Evolutionary conservation across 2,888 invertebrate species (phyloP).

Genomic region (Rhopalosiphum nymphaeae): DNA sequence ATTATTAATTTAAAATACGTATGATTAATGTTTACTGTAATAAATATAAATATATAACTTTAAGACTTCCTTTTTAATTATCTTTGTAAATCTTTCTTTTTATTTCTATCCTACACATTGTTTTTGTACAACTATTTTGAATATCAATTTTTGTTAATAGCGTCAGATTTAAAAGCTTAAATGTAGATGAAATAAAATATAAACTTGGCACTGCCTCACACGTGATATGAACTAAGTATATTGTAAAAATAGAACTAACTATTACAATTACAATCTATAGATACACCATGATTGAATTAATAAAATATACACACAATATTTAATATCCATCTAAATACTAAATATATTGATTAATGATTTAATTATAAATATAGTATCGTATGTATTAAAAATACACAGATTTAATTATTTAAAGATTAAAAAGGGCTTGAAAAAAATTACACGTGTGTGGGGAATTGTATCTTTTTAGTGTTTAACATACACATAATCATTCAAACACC

Average conservation of each 20-base stretch:
- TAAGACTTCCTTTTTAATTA: neutral
- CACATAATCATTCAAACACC: neutral
- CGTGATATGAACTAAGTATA: slow-evolving; percentile 40
- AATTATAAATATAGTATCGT: neutral
- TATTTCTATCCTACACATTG: neutral
- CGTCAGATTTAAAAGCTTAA: slow-evolving; percentile 38
- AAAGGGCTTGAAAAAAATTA: neutral
- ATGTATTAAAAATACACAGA: neutral
- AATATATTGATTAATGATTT: neutral
- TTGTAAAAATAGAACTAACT: slow-evolving; percentile 59
- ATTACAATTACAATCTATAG: slow-evolving; percentile 54
- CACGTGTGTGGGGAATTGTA: neutral
- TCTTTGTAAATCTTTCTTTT: neutral
- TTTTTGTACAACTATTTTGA: neutral
- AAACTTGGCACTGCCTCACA: slow-evolving; percentile 53
- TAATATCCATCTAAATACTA: neutral
- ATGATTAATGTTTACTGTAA: neutral
- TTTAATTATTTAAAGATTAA: neutral
- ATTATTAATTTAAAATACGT: neutral
- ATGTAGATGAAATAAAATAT: slow-evolving; percentile 52
- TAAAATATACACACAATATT: neutral
- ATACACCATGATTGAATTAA: slow-evolving; percentile 26
- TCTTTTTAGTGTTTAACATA: neutral
- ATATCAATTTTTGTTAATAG: slow-evolving; percentile 43
- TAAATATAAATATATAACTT: neutral